These are phyloP conservation scores for Oscheius sp. DNA, from an alignment of 2,888 invertebrate genomes.

Conservation along the genomic window DNA sequence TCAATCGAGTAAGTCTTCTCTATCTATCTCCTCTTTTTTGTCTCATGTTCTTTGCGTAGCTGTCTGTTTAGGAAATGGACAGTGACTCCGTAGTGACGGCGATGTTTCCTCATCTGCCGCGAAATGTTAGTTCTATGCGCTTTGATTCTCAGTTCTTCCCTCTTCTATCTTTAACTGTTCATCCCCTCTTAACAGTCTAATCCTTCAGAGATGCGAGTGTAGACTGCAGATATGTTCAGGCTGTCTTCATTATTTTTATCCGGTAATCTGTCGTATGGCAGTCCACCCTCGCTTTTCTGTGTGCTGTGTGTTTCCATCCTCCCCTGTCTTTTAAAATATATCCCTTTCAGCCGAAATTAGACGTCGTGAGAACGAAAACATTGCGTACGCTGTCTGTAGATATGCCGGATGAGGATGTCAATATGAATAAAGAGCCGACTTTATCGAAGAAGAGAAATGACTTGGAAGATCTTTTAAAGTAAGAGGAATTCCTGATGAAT, in stretches of 20 bases:
- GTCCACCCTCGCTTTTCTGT: conserved; percentile 20
- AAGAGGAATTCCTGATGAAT: background rate
- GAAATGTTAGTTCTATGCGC: conserved; percentile 13
- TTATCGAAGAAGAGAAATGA: background rate
- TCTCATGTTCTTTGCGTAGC: background rate
- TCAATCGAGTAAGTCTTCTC: conserved; percentile 28
- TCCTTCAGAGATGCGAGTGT: conserved; percentile 20
- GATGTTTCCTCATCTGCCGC: conserved; percentile 56
- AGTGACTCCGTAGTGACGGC: conserved; percentile 61
- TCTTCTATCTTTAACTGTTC: background rate
- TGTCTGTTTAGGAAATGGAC: conserved; percentile 36
- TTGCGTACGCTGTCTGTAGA: conserved; percentile 53
- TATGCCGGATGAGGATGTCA: conserved; percentile 32
- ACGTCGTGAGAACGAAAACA: conserved; percentile 52
- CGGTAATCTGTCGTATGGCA: conserved; percentile 21
- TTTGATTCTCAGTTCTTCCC: background rate
- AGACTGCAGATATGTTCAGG: conserved; percentile 17
- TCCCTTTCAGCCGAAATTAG: conserved; percentile 47
- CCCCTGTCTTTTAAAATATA: background rate
- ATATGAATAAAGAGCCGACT: conserved; percentile 2
- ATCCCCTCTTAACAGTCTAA: background rate
- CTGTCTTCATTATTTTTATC: conserved; percentile 19
- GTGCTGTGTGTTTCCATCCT: background rate
- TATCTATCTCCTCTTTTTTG: background rate
- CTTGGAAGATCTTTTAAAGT: conserved; percentile 23